Percentiles rank a stretch among this genome's conserved stretches.
Conservation (phyloP, 2,888 invertebrate species). For the Falcaria lacertinaria region DNA sequence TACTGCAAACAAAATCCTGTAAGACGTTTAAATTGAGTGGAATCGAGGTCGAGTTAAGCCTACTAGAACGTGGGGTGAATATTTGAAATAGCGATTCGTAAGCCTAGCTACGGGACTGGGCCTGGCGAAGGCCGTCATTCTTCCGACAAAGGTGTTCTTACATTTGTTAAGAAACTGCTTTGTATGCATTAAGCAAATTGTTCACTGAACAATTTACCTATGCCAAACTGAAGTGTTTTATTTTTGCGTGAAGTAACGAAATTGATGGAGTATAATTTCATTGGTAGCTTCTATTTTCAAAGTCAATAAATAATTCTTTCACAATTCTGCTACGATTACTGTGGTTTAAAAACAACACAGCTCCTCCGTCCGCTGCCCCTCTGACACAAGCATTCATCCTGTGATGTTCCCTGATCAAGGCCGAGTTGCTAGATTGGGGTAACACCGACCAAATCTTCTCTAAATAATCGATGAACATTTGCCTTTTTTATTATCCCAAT, state of each 20-base stretch:
- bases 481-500: background rate
- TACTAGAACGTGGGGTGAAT: conserved; percentile 38
- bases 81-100: conserved; percentile 24
- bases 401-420: background rate
- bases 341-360: too few relatives aligned
- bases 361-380: too few relatives aligned
- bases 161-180: conserved; percentile 25
- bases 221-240: conserved; percentile 7
- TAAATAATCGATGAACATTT: conserved; percentile 10
- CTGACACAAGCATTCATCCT: background rate
- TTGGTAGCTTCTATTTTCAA: too few relatives aligned
- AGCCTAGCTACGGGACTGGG: conserved; percentile 9
- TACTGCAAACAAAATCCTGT: conserved; percentile 40
- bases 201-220: conserved; percentile 20
- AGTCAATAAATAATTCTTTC: too few relatives aligned
- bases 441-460: conserved; percentile 10
- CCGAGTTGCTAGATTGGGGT: too few relatives aligned
- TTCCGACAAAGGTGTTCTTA: conserved; percentile 32
- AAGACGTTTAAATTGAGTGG: conserved; percentile 44
- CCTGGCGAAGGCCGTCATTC: conserved; percentile 22
- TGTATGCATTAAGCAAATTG: conserved; percentile 37
- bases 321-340: too few relatives aligned
- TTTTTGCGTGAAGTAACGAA: conserved; percentile 15
- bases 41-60: conserved; percentile 45
- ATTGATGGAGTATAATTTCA: too few relatives aligned